Base-by-base conservation (phyloP, 1,140 invertebrate species). In the Zelostemma sp. region DNA sequence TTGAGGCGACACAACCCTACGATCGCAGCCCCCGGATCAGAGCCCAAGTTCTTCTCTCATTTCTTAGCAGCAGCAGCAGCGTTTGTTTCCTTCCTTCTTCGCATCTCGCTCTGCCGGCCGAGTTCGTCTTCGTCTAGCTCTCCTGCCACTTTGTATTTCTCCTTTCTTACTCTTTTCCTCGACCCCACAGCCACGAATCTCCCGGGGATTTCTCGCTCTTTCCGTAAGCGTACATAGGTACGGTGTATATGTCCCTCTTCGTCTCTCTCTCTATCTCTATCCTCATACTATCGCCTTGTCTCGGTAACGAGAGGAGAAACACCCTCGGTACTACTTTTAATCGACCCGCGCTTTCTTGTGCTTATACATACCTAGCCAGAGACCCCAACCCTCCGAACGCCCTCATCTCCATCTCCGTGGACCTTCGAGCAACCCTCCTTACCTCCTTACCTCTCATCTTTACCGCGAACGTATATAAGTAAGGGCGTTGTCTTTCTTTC, bases 241-340 rank as follows among this genome's bases (percentile, higher is more conserved):
- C 72, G 56, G 47, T 54, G 67, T 76, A 74, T 69, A 74, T 72
- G 68, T 75, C 73, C 60, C 53, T 68, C 68, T 43, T 65, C 68
- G 72, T 68, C 55, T 49, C 17, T 63, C 66, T 59, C 71, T 43
- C 8, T 25, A 8, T 28, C 25, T 35, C n/a, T 1, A n/a, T 35
- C 61, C 61, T 63, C 59, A 59, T 47, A 60, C 74, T 74, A 67
- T 69, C 60, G 65, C 65, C 62, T 72, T 55, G 73, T 72, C 72
- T 76, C 76, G 75, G 82, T 86, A 86, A 85, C 83, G 81, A 85
- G 83, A 84, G 82, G 82, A 85, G 83, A 86, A 85, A 85, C 82
- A 85, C 84, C 84, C 83, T 86, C 82, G 84, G n/a, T n/a, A n/a
- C 82, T 86, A 85, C 83, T 86, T 86, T 86, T 86, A 86, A 85